Evolutionary conservation across 2,113 vertebrate species (phyloP), one percentile per base, ranked within the genome.

Genomic region (Scartelaos histophorus): DNA sequence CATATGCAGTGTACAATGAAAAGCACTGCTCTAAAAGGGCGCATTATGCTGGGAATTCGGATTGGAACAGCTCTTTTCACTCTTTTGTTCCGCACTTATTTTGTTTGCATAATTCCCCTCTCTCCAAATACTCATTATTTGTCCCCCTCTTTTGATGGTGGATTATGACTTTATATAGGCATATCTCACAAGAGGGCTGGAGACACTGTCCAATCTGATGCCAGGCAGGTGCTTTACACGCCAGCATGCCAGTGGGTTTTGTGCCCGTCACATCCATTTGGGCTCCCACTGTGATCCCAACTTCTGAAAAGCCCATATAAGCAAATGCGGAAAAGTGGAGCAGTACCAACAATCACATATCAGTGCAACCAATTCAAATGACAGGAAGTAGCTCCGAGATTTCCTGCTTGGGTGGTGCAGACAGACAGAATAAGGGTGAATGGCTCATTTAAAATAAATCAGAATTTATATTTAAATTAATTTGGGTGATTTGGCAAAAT

Each of bases 41-140:
- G 21, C 29, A 61, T 64, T 70, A 72, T 82, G 53, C 57, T 38
- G 74, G 60, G 76, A 69, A 76, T 75, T 56, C 80, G 58, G 81
- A 61, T 75, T 74, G 78, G 73, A 76, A 71, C 69, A 7, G 64
- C 68, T 62, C 72, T 77, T 65, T 83, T 75, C 75, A 82, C 71
- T 19, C 80, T 82, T 83, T 88, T 83, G 80, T 84, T 51, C 73
- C 64, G 72, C 58, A 62, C 76, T 87, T 76, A 77, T 79, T 76
- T 81, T 79, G 66, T 75, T 43, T 80, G 70, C 70, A 70, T 49
- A 69, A 82, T 74, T 74, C 77, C 54, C 72, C 75, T 16, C 70
- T 66, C 69, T 66, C 60, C 73, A 85, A 82, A 66, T 64, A 79
- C 80, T 72, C n/a, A 24, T 25, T 58, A 83, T 82, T 34, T 70